A percentile compares a stretch with the other conserved stretches of the same genome.
These are phyloP conservation scores for Sylvilagus floridanus DNA, from an alignment of 2,797 vertebrate genomes.

Conservation along the genomic window DNA sequence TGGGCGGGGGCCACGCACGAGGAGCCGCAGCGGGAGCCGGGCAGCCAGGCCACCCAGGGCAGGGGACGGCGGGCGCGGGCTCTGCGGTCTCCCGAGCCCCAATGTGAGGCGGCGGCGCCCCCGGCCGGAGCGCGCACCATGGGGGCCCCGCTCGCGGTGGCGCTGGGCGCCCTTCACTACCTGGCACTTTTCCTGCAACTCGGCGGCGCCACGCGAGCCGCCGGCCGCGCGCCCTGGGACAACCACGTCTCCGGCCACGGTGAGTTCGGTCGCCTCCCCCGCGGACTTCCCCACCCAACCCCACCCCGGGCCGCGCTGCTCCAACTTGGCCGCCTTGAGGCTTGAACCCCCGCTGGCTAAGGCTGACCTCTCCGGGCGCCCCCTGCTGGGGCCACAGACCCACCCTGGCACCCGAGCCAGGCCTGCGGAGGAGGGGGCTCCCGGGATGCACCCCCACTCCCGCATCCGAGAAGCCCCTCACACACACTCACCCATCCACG, in stretches of 20 bases:
- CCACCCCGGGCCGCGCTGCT: conserved; percentile 56
- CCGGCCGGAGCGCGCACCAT: conserved; percentile 82
- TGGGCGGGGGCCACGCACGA: not conserved
- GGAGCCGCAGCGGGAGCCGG: conserved; percentile 58
- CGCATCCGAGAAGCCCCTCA: not conserved
- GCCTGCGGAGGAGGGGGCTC: not conserved
- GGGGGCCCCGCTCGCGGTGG: conserved; percentile 93
- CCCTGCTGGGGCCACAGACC: conserved; percentile 56
- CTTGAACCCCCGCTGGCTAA: not conserved
- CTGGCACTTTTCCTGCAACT: conserved; percentile 96
- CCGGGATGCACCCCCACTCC: not conserved
- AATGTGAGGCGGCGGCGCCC: conserved; percentile 87
- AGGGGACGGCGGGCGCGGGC: conserved; percentile 72
- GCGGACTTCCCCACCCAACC: conserved; percentile 63
- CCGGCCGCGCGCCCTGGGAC: conserved; percentile 90
- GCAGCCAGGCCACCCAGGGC: conserved; percentile 77
- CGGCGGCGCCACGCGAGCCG: conserved; percentile 90
- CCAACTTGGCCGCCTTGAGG: conserved; percentile 54
- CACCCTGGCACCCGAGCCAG: conserved; percentile 7
- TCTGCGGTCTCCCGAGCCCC: conserved; percentile 82
- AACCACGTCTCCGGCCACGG: conserved; percentile 93
- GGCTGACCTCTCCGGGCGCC: conserved; percentile 50
- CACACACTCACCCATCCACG: not conserved
- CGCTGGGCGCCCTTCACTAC: conserved; percentile 94
- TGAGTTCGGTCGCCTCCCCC: conserved; percentile 86